Conservation (phyloP, 2,113 vertebrate species). For the Mustela nigripes region DNA sequence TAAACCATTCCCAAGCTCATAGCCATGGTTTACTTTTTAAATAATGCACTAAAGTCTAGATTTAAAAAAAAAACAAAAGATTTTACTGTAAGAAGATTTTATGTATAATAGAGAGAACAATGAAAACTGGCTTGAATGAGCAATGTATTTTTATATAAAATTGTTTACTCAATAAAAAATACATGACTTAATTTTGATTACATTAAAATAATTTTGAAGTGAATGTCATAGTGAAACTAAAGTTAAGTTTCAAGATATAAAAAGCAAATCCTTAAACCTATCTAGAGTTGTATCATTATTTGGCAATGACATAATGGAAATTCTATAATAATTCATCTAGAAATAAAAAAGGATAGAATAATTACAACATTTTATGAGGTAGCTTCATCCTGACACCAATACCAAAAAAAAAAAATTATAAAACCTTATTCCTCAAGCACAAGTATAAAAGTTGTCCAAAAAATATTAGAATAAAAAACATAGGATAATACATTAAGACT, state of each 20-base stretch:
- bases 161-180: not conserved
- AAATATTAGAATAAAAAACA: not conserved
- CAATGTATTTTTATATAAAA: conserved; percentile 38
- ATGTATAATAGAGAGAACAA: not conserved
- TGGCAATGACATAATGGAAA: not conserved
- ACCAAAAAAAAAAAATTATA: conserved; percentile 30
- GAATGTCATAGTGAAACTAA: not conserved
- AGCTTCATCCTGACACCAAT: conserved; percentile 30
- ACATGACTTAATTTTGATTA: not conserved
- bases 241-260: conserved; percentile 29
- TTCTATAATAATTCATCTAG: not conserved
- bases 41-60: conserved; percentile 19
- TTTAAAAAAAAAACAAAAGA: conserved; percentile 12
- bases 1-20: conserved; percentile 17
- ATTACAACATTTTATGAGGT: not conserved
- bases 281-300: conserved; percentile 17
- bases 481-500: not conserved
- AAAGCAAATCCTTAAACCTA: conserved; percentile 41
- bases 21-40: conserved; percentile 31
- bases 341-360: conserved; percentile 23
- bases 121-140: not conserved
- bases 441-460: conserved; percentile 21
- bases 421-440: not conserved
- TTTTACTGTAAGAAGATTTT: conserved; percentile 35
- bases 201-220: conserved; percentile 47